Evolutionary conservation across 2,888 invertebrate species (phyloP).

Genomic region (Abrostola triplasia): DNA sequence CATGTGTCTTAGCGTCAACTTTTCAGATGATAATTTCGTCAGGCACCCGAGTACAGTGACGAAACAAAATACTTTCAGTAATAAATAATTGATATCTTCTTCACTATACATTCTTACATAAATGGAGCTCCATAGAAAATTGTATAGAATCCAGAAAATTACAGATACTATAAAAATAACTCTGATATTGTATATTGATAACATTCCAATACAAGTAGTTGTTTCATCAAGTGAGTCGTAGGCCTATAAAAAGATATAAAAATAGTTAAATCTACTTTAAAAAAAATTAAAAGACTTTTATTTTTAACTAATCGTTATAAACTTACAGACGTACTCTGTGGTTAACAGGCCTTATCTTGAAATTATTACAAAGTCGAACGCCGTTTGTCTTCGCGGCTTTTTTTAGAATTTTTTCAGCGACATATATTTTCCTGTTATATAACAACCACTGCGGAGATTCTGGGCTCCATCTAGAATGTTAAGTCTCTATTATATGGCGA

Average conservation of each 20-base stretch:
- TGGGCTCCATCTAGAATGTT: constrained; percentile 72
- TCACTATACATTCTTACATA: constrained; percentile 71
- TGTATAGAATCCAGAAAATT: constrained; percentile 71
- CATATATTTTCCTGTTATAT: constrained; percentile 71
- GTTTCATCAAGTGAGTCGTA: constrained; percentile 76
- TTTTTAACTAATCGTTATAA: constrained; percentile 31
- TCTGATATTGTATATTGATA: constrained; percentile 73
- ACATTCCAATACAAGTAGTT: constrained; percentile 72
- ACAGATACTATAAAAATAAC: constrained; percentile 60
- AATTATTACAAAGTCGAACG: constrained; percentile 72
- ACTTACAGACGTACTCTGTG: constrained; percentile 80
- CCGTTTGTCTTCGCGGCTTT: constrained; percentile 74
- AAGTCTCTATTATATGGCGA: background rate
- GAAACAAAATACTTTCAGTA: constrained; percentile 65
- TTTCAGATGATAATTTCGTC: constrained; percentile 65
- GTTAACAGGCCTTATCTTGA: constrained; percentile 83
- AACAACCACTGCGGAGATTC: constrained; percentile 85
- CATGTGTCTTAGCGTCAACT: constrained; percentile 66
- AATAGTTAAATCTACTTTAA: background rate
- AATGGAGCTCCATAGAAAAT: constrained; percentile 73
- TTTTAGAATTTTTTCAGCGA: constrained; percentile 74
- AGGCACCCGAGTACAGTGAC: constrained; percentile 64
- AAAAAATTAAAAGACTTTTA: background rate
- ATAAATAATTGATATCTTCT: constrained; percentile 52
- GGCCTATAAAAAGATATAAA: constrained; percentile 70